These are phyloP conservation scores for Notolepis coatsorum DNA, from an alignment of 2,797 vertebrate genomes.

Conservation along the genomic window DNA sequence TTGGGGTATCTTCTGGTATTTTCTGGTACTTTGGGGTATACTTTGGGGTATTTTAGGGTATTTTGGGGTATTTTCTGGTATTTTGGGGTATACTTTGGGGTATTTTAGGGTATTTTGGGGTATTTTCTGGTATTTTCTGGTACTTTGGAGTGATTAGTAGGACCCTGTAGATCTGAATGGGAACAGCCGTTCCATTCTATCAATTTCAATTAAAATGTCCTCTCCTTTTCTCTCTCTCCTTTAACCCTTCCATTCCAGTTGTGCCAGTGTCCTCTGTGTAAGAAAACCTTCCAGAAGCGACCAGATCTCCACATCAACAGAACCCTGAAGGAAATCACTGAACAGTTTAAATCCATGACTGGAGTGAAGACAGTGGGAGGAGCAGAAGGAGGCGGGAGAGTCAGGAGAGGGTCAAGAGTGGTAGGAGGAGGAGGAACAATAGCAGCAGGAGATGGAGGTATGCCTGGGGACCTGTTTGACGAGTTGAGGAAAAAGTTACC, in stretches of 20 bases:
- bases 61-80: no score
- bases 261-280: constrained; percentile 82
- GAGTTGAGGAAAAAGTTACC: constrained; percentile 56
- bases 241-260: constrained; percentile 43
- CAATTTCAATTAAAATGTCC: neutral
- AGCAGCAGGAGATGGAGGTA: constrained; percentile 6
- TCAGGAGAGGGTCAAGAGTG: neutral
- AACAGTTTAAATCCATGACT: constrained; percentile 74
- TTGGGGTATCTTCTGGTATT: no score
- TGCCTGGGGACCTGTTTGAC: constrained; percentile 19
- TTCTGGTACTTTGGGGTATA: no score
- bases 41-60: no score
- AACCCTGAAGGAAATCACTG: constrained; percentile 79
- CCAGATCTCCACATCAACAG: constrained; percentile 81
- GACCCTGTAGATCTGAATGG: neutral
- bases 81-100: no score
- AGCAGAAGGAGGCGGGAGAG: neutral
- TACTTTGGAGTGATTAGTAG: neutral
- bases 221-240: neutral
- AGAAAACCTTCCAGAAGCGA: constrained; percentile 65
- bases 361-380: neutral
- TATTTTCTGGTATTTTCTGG: neutral
- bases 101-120: no score
- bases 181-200: neutral
- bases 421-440: constrained; percentile 13